Evolutionary conservation across 2,888 invertebrate genomes (phyloP).

Genomic region (Aphodius granarius): DNA sequence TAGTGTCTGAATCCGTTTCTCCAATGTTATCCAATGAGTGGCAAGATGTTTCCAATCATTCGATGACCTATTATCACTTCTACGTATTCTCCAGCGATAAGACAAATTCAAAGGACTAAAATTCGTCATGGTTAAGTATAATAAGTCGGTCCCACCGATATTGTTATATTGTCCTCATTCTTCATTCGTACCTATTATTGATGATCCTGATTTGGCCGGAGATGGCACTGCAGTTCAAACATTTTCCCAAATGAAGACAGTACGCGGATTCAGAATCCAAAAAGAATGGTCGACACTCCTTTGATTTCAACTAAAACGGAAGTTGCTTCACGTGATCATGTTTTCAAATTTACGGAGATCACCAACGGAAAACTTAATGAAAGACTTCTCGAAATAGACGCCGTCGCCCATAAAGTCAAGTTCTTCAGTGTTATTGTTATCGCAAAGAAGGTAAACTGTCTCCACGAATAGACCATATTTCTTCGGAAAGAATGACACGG

Average conservation of each 20-base stretch:
- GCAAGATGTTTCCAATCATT: slow-evolving; percentile 37
- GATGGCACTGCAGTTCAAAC: slow-evolving; percentile 25
- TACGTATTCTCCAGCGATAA: slow-evolving; percentile 27
- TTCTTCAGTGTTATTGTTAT: slow-evolving; percentile 50
- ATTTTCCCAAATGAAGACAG: slow-evolving; percentile 38
- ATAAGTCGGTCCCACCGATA: no score
- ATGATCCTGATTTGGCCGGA: slow-evolving; percentile 34
- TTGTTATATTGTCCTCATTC: not conserved
- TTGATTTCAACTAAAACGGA: slow-evolving; percentile 20
- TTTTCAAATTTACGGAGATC: not conserved
- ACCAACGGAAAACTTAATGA: slow-evolving; percentile 40
- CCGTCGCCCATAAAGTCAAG: slow-evolving; percentile 55
- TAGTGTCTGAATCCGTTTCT: slow-evolving; percentile 40
- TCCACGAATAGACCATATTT: slow-evolving; percentile 50
- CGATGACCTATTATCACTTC: slow-evolving; percentile 31
- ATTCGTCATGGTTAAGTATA: no score
- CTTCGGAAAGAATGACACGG: slow-evolving; percentile 49
- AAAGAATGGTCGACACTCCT: slow-evolving; percentile 22
- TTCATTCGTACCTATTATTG: slow-evolving; percentile 39
- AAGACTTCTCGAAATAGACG: slow-evolving; percentile 42
- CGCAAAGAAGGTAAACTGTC: slow-evolving; percentile 51
- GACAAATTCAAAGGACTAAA: slow-evolving; percentile 37
- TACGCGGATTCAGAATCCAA: slow-evolving; percentile 34
- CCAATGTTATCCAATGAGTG: slow-evolving; percentile 40
- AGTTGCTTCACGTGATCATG: not conserved